A percentile compares a stretch with the other conserved stretches of the same genome.
Evolutionary conservation across 2,113 vertebrate species (phyloP).

Genomic region (Cairina moschata): DNA sequence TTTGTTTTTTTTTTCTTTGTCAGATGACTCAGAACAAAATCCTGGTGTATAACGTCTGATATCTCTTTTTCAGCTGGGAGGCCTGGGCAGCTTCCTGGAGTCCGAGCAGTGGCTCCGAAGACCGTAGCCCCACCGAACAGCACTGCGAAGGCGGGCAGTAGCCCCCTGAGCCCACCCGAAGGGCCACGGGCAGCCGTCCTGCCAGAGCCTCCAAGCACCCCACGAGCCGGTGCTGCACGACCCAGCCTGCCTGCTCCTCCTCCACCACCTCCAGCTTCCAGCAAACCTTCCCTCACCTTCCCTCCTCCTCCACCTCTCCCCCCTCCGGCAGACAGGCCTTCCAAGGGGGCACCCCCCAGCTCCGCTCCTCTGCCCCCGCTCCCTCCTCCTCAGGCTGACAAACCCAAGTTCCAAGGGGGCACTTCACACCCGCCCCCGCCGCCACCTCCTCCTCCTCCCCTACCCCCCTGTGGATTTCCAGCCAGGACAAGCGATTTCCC

Average conservation of each 20-base stretch:
- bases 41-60: neutral
- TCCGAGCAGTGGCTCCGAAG: constrained; percentile 64
- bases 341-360: constrained; percentile 62
- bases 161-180: constrained; percentile 44
- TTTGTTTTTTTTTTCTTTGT: neutral
- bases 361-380: constrained; percentile 55
- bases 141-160: neutral
- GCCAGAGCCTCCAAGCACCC: constrained; percentile 33
- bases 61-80: constrained; percentile 68
- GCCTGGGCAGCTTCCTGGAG: constrained; percentile 74
- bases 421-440: constrained; percentile 56
- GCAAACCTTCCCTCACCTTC: constrained; percentile 51
- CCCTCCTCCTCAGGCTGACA: constrained; percentile 69
- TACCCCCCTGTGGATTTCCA: constrained; percentile 58
- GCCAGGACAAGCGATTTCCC: constrained; percentile 70
- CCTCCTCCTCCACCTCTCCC: constrained; percentile 60
- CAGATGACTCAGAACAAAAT: accelerated
- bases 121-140: neutral
- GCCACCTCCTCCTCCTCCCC: constrained; percentile 67
- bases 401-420: constrained; percentile 78
- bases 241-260: constrained; percentile 72
- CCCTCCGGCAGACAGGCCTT: constrained; percentile 63
- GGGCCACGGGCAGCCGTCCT: constrained; percentile 47
- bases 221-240: constrained; percentile 17
- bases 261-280: constrained; percentile 53